Evolutionary conservation across 2,888 invertebrate genomes (phyloP).

Genomic region (Dasysyrphus albostriatus): DNA sequence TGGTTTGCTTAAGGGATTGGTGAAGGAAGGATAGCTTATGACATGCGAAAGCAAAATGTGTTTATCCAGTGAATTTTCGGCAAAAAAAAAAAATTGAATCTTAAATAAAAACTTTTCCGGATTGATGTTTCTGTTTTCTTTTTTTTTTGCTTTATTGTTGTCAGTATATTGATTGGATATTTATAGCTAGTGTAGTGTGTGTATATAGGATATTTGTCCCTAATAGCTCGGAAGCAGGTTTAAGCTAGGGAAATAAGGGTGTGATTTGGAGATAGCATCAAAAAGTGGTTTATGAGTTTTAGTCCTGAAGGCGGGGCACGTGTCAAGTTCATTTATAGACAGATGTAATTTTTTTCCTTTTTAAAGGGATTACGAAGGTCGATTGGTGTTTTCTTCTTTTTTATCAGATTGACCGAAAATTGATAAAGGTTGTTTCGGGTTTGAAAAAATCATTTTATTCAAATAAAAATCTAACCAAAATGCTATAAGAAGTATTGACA

Average conservation of each 20-base stretch:
- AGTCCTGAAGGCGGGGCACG: background rate
- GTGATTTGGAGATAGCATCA: conserved; percentile 4
- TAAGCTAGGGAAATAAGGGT: conserved; percentile 17
- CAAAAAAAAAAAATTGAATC: conserved; percentile 20
- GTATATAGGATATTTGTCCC: conserved; percentile 28
- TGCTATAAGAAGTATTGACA: background rate
- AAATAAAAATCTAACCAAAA: background rate
- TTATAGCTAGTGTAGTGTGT: conserved; percentile 5
- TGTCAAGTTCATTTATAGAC: conserved; percentile 27
- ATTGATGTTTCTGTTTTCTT: conserved; percentile 36
- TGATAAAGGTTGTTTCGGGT: background rate
- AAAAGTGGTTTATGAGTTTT: conserved; percentile 23
- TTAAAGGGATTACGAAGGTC: background rate
- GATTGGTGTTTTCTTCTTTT: background rate
- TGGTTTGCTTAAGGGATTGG: background rate
- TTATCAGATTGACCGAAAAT: conserved; percentile 12
- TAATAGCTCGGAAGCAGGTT: conserved; percentile 22
- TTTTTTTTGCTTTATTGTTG: conserved; percentile 18
- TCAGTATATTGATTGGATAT: conserved; percentile 32
- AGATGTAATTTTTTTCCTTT: conserved; percentile 4
- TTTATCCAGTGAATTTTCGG: conserved; percentile 34
- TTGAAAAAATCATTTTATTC: background rate
- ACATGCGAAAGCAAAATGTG: conserved; percentile 54
- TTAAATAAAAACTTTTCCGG: conserved; percentile 43
- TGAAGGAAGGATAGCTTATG: conserved; percentile 53